Conservation (phyloP, 2,113 vertebrate genomes). For the Oncorhynchus tshawytscha region DNA sequence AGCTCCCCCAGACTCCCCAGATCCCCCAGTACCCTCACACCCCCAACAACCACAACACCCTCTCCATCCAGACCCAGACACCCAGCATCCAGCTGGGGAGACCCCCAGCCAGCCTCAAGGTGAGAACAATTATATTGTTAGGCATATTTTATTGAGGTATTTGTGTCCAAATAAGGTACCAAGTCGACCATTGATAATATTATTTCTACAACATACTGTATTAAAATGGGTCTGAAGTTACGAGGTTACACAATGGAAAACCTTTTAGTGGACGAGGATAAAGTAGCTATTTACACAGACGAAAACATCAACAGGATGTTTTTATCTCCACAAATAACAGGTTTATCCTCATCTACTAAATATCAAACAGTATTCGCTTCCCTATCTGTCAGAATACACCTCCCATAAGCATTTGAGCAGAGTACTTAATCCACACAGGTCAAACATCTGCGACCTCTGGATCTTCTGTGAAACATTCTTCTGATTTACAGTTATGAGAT, state of each 20-base stretch:
- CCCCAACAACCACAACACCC: conserved; percentile 2
- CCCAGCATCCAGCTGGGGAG: conserved; percentile 28
- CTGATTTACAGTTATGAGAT: conserved; percentile 46
- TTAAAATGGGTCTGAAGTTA: no score
- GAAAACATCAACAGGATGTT: conserved; percentile 54
- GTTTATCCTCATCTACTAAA: conserved; percentile 8
- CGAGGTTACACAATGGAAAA: conserved; percentile 2
- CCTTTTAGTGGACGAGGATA: conserved; percentile 13
- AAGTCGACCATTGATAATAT: neutral
- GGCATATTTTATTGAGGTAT: neutral
- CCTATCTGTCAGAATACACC: conserved; percentile 19
- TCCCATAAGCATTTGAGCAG: conserved; percentile 21
- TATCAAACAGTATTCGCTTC: conserved; percentile 10
- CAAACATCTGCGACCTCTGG: conserved; percentile 38
- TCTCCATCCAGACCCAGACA: conserved; percentile 17
- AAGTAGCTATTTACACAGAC: conserved; percentile 23
- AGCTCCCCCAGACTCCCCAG: neutral
- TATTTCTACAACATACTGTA: no score
- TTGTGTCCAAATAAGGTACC: neutral
- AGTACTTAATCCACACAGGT: conserved; percentile 35
- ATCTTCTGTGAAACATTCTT: conserved; percentile 42
- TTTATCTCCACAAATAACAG: conserved; percentile 37
- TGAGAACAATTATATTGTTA: conserved; percentile 32
- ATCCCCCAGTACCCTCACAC: neutral
- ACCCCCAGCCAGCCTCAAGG: conserved; percentile 40